phyloP scores from a whole-genome alignment of 1,140 invertebrate species.

The Paraescarpia echinospica region DNA sequence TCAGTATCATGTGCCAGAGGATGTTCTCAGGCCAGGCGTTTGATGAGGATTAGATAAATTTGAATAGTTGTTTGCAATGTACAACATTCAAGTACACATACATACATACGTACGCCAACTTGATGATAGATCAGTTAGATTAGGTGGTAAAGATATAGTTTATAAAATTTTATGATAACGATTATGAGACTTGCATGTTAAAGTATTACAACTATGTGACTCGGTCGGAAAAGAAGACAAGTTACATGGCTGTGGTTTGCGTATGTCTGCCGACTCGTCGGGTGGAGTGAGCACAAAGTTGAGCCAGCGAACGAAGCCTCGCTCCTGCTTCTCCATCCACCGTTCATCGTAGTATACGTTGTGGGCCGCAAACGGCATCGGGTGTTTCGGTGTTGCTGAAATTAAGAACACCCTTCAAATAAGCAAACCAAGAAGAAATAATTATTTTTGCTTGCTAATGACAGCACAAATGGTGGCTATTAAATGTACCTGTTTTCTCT shows the following conservation, averaged over 20 bases:
- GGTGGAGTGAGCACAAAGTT: slow-evolving; percentile 84
- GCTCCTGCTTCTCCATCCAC: slow-evolving; percentile 78
- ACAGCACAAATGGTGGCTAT: not conserved
- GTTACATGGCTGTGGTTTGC: not conserved
- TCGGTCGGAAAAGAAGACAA: too few relatives aligned
- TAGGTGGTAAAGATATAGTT: too few relatives aligned
- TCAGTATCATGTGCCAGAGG: too few relatives aligned
- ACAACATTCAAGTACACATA: not conserved
- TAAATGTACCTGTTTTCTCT: too few relatives aligned
- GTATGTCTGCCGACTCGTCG: slow-evolving; percentile 44
- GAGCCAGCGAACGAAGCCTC: slow-evolving; percentile 82
- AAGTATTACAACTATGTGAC: too few relatives aligned
- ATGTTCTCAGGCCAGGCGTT: slow-evolving; percentile 20
- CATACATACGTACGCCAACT: too few relatives aligned
- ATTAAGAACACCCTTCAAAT: not conserved
- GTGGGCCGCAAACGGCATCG: slow-evolving; percentile 57
- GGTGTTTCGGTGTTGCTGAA: slow-evolving; percentile 52
- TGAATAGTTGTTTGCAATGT: not conserved
- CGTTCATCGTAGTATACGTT: slow-evolving; percentile 74
- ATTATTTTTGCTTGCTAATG: not conserved
- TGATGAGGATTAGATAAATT: not conserved
- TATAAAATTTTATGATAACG: too few relatives aligned
- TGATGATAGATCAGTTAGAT: too few relatives aligned
- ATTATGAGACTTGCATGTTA: too few relatives aligned
- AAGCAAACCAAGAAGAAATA: not conserved